These are phyloP conservation scores for Glossophaga mutica DNA, from an alignment of 2,797 vertebrate species.

Conservation along the genomic window DNA sequence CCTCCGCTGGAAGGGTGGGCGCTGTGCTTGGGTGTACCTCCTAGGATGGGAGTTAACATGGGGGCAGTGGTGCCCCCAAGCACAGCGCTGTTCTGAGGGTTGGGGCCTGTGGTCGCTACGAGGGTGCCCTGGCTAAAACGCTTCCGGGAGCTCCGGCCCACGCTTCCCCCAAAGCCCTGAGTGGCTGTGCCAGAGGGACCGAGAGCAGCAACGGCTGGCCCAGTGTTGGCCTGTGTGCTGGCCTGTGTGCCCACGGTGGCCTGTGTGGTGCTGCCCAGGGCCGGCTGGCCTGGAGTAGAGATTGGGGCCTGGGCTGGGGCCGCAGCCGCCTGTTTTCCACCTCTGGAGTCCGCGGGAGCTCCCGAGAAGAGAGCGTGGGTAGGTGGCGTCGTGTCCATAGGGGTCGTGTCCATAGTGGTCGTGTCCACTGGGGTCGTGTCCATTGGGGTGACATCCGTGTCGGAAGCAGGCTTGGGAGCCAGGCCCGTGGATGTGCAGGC, in stretches of 20 bases:
- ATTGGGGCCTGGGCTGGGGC: background rate
- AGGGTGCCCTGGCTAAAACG: background rate
- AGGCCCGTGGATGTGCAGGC: background rate
- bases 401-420: no score
- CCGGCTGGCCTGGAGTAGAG: background rate
- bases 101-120: rapidly evolving
- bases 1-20: background rate
- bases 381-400: no score
- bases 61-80: background rate
- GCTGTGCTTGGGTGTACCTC: no score
- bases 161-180: background rate
- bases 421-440: background rate
- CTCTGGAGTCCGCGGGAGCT: background rate
- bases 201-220: background rate
- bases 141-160: rapidly evolving
- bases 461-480: background rate
- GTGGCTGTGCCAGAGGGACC: background rate
- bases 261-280: background rate
- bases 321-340: background rate
- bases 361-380: no score
- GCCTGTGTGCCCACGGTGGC: no score
- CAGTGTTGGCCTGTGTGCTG: no score
- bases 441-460: background rate
- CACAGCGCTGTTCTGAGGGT: background rate
- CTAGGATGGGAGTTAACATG: background rate